Percentiles rank a stretch among this genome's conserved stretches.
Evolutionary conservation across 2,888 invertebrate genomes (phyloP).

Genomic region (Lepetodrilus schrolli): DNA sequence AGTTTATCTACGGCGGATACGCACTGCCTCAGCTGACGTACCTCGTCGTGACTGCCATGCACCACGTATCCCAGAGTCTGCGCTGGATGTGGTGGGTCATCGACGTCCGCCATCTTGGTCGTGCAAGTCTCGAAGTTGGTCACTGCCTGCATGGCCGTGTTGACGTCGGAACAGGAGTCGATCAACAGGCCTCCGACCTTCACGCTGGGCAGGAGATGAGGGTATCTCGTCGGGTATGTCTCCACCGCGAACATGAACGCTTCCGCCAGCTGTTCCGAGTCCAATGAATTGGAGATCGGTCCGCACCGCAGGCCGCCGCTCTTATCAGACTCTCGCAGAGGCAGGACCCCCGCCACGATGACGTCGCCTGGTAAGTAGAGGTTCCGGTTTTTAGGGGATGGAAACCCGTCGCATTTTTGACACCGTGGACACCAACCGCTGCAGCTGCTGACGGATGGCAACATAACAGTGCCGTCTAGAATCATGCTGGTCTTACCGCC

Average conservation of each 20-base stretch:
- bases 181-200: constrained; percentile 53
- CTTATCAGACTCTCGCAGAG: constrained; percentile 44
- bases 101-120: not conserved
- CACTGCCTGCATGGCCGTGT: constrained; percentile 44
- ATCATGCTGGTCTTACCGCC: constrained; percentile 10
- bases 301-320: constrained; percentile 46
- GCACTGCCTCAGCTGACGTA: constrained; percentile 9
- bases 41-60: constrained; percentile 23
- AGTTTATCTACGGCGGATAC: constrained; percentile 8
- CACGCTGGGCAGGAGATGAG: constrained; percentile 48
- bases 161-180: constrained; percentile 57
- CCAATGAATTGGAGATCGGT: constrained; percentile 31
- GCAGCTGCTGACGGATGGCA: constrained; percentile 38
- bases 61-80: constrained; percentile 49
- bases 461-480: not conserved
- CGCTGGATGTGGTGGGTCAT: constrained; percentile 36
- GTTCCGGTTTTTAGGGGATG: not conserved
- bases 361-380: constrained; percentile 57
- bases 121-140: constrained; percentile 60
- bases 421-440: constrained; percentile 57
- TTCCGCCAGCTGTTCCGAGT: constrained; percentile 46
- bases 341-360: constrained; percentile 56
- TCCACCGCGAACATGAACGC: constrained; percentile 59
- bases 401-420: constrained; percentile 33
- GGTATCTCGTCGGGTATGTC: constrained; percentile 48